Evolutionary conservation across 2,113 vertebrate species (phyloP).

Genomic region (Vidua macroura): DNA sequence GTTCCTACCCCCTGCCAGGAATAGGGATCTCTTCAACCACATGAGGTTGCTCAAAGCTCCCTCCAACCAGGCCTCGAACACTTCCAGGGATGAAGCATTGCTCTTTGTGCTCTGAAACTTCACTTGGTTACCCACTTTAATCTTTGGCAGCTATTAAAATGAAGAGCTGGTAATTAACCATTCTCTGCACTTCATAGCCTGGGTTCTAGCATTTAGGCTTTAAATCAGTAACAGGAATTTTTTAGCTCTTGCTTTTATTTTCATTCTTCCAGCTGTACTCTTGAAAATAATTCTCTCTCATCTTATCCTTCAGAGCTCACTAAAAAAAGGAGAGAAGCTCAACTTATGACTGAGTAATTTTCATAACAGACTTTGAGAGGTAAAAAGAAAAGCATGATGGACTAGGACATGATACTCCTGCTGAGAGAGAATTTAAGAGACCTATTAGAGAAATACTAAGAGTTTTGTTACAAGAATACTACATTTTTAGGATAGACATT

Average conservation of each 20-base stretch:
- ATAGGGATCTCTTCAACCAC: neutral
- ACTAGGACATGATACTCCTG: neutral
- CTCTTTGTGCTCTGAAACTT: neutral
- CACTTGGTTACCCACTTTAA: neutral
- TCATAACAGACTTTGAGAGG: neutral
- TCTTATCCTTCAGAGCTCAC: neutral
- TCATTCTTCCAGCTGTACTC: neutral
- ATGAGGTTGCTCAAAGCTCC: neutral
- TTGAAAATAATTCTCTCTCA: constrained; percentile 25
- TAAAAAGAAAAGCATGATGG: neutral
- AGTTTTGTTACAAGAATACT: neutral
- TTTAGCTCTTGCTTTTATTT: neutral
- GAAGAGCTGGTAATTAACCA: neutral
- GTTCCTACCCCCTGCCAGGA: neutral
- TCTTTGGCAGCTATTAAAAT: neutral
- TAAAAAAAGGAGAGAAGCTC: neutral
- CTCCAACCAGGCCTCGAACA: neutral
- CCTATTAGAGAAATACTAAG: neutral
- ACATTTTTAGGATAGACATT: neutral
- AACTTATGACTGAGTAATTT: neutral
- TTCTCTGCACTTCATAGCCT: neutral
- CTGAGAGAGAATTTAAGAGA: neutral
- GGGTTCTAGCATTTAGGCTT: neutral
- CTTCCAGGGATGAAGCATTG: neutral
- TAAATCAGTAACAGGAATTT: neutral